Percentiles rank a stretch among this genome's conserved stretches.
These are phyloP conservation scores for Silvanus unidentatus DNA, from an alignment of 2,888 invertebrate genomes.

Conservation along the genomic window DNA sequence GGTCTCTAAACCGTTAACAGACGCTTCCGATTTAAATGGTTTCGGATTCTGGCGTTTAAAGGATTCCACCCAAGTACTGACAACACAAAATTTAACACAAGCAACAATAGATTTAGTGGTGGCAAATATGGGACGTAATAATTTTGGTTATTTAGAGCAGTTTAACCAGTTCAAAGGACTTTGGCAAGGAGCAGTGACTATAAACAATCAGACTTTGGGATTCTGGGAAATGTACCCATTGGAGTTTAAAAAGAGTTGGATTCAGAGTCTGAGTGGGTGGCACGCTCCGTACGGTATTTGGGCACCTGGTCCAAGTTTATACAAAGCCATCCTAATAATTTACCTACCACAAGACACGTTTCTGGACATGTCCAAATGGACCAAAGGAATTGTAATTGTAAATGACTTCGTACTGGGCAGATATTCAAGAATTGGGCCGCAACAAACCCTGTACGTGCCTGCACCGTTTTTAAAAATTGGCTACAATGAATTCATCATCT, in stretches of 20 bases:
- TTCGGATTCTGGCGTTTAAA: constrained; percentile 45
- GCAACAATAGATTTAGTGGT: constrained; percentile 45
- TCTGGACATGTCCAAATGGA: constrained; percentile 72
- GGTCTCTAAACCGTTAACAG: constrained; percentile 36
- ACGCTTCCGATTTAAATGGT: constrained; percentile 32
- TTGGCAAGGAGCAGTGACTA: constrained; percentile 41
- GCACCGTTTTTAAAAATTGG: constrained; percentile 61
- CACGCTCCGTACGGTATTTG: constrained; percentile 19
- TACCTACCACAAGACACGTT: constrained; percentile 64
- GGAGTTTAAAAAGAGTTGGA: constrained; percentile 45
- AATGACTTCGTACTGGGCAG: constrained; percentile 83
- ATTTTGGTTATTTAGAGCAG: constrained; percentile 46
- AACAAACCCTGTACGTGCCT: constrained; percentile 76
- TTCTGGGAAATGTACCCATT: constrained; percentile 47
- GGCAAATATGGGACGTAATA: constrained; percentile 80
- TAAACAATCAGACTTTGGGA: constrained; percentile 39
- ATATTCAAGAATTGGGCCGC: constrained; percentile 72
- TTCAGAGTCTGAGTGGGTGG: constrained; percentile 36
- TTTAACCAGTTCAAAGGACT: constrained; percentile 43
- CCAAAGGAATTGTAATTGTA: constrained; percentile 75
- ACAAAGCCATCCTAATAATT: constrained; percentile 47
- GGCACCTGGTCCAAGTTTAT: constrained; percentile 52
- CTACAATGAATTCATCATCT: constrained; percentile 37
- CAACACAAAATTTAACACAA: constrained; percentile 19
- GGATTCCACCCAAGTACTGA: constrained; percentile 29